A percentile compares a stretch with the other conserved stretches of the same genome.
These are phyloP conservation scores for Catharus bicknelli DNA, from an alignment of 2,113 vertebrate genomes.

Conservation along the genomic window DNA sequence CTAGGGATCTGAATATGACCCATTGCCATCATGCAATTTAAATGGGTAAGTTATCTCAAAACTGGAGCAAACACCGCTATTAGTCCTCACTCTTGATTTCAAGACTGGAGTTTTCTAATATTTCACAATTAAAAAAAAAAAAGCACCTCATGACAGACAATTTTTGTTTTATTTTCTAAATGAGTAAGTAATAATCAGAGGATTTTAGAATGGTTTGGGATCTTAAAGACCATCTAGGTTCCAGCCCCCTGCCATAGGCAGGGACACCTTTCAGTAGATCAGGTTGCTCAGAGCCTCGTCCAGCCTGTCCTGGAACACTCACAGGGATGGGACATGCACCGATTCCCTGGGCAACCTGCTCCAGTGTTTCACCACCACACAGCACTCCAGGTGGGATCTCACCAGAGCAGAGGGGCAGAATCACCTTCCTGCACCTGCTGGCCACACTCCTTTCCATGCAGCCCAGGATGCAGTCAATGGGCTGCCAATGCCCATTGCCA, in stretches of 20 bases:
- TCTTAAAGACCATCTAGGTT: background rate
- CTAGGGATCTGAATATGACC: background rate
- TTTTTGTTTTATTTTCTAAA: background rate
- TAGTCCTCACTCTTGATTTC: background rate
- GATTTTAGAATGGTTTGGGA: background rate
- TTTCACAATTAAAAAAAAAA: background rate
- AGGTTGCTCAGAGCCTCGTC: background rate
- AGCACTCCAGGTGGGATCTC: background rate
- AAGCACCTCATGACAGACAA: rapidly evolving
- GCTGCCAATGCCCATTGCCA: no score
- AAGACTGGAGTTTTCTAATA: background rate
- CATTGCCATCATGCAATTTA: background rate
- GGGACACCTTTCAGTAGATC: background rate
- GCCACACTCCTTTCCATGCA: background rate
- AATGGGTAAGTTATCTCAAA: background rate
- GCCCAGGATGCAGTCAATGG: background rate
- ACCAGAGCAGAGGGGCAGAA: background rate
- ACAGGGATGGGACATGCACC: background rate
- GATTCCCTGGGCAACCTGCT: background rate
- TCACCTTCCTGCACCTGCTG: background rate
- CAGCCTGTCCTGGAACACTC: background rate
- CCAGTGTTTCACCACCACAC: background rate
- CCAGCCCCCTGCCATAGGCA: background rate
- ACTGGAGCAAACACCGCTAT: background rate
- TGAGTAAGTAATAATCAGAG: background rate